Base-by-base conservation (phyloP, 2,797 vertebrate genomes). In the Lacerta viridis region DNA sequence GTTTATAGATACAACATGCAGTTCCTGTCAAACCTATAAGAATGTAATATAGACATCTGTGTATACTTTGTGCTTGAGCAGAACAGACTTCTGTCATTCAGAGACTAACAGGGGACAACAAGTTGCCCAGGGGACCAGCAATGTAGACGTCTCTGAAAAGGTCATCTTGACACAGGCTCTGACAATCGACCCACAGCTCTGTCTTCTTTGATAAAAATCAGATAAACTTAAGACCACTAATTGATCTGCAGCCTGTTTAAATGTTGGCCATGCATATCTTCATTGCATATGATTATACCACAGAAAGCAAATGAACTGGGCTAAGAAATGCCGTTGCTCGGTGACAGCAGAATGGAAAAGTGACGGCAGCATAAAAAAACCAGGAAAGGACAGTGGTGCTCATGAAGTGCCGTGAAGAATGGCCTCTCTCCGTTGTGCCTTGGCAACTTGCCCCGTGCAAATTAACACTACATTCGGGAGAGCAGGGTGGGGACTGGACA, bases 181-280 rank as follows among this genome's bases (percentile, higher is more conserved):
- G 98, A 98, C 97, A 98, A 99, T 99, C 98, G 99, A 99, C 98
- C 98, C 98, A 97, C 97, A 97, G 98, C 98, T 98, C 97, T 98
- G 98, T 99, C 98, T 98, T 97, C 98, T 98, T 98, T 99, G 98
- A 99, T 99, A 99, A 99, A 99, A 99, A 99, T 99, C 99, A 99
- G 99, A 99, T 99, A 99, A 99, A 99, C 98, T 98, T 99, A 99
- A 99, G 99, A 98, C 99, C 98, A 97, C 98, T 98, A 98, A 99
- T 99, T 96, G 99, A 99, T 99, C 98, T 94, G 95, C 96, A 98
- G 98, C 98, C 98, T 98, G 98, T 98, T 98, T 98, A 99, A 99
- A 99, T 99, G 98, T 99, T 99, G 98, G 98, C 98, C 96, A 97
- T 98, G 97, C 97, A 98, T 98, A 98, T 97, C 97, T 97, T 97